These are phyloP conservation scores for Aptenodytes patagonicus DNA, from an alignment of 2,113 vertebrate genomes.

Conservation along the genomic window DNA sequence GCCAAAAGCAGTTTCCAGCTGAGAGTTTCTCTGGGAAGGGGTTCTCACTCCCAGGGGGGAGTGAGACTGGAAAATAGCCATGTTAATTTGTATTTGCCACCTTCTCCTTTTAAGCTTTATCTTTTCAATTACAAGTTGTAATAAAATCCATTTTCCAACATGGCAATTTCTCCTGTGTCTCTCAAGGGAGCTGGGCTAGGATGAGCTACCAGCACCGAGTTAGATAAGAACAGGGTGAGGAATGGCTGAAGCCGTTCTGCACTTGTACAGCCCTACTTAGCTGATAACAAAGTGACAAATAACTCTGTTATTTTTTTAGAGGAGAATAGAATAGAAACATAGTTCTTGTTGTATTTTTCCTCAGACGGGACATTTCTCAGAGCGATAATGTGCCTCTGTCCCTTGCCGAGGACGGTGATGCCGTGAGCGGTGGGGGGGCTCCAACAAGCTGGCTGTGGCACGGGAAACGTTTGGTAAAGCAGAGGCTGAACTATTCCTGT, in stretches of 20 bases:
- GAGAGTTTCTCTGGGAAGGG: not conserved
- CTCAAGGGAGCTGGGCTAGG: not conserved
- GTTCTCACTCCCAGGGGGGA: not conserved
- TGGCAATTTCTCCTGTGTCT: not conserved
- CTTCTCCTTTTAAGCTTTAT: conserved; percentile 21
- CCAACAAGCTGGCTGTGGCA: accelerated
- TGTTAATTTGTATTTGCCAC: not conserved
- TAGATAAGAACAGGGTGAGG: not conserved
- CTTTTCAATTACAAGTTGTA: conserved; percentile 53
- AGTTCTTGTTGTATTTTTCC: not conserved
- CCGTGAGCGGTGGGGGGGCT: accelerated
- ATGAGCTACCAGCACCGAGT: not conserved
- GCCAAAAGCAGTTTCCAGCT: not conserved
- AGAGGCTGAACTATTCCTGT: not conserved
- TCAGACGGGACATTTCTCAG: not conserved
- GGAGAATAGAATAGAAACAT: not conserved
- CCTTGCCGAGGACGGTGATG: accelerated
- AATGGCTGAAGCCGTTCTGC: not conserved
- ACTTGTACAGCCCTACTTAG: not conserved
- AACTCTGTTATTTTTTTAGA: not conserved
- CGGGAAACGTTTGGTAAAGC: not conserved
- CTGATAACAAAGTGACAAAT: not conserved
- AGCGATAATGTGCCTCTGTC: not conserved
- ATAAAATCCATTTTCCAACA: not conserved
- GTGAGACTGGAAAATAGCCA: not conserved